These are phyloP conservation scores for Andricus curvator DNA, from an alignment of 2,888 invertebrate species.

Conservation along the genomic window DNA sequence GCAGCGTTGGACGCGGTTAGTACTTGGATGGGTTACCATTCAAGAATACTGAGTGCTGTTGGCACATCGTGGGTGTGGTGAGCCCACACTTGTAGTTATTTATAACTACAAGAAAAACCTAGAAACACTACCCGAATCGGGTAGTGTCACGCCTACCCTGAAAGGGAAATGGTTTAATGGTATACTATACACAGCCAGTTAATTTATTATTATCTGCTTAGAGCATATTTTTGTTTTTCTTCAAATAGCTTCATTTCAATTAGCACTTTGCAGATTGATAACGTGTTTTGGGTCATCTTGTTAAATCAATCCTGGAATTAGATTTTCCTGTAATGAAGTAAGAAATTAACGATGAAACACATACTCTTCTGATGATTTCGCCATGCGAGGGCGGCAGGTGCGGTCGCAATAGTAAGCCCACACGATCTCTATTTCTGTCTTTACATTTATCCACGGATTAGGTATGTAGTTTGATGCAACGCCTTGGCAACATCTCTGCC, in stretches of 20 bases:
- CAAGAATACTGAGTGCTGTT: no score
- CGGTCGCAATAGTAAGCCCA: slow-evolving; percentile 24
- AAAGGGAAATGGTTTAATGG: no score
- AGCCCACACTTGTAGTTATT: no score
- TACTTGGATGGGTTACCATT: no score
- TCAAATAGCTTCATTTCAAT: not conserved
- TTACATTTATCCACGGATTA: slow-evolving; percentile 32
- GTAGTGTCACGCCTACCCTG: no score
- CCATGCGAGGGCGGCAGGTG: slow-evolving; percentile 44
- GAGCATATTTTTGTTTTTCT: not conserved
- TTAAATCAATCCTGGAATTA: not conserved
- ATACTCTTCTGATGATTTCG: slow-evolving; percentile 2
- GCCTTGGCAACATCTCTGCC: slow-evolving; percentile 34
- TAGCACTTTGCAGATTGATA: not conserved
- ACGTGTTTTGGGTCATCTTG: not conserved
- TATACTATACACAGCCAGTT: no score
- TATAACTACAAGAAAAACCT: no score
- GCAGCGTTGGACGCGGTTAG: no score
- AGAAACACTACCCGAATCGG: no score
- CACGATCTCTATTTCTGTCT: slow-evolving; percentile 39
- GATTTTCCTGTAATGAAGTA: slow-evolving; percentile 9
- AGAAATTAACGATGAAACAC: slow-evolving; percentile 1
- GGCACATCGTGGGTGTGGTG: no score
- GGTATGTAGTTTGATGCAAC: slow-evolving; percentile 39
- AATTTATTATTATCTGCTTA: no score